A percentile compares a stretch with the other conserved stretches of the same genome.
These are phyloP conservation scores for Helostoma temminkii DNA, from an alignment of 2,797 vertebrate genomes.

Conservation along the genomic window DNA sequence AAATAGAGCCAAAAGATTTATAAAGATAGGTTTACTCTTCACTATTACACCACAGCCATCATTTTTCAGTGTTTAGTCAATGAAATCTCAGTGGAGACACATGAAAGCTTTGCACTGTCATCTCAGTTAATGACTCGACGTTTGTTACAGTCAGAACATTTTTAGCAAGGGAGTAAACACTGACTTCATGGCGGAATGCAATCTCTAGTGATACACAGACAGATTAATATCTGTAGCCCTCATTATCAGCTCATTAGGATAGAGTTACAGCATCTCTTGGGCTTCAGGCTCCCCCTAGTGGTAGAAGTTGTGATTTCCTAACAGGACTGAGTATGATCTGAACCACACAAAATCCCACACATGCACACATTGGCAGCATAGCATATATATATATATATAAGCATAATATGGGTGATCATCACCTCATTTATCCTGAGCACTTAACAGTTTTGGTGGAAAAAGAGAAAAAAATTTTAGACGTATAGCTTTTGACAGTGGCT, in stretches of 20 bases:
- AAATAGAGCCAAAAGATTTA: constrained; percentile 10
- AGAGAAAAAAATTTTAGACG: too few species aligned
- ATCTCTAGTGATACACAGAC: constrained; percentile 35
- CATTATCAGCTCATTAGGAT: constrained; percentile 48
- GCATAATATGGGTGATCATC: too few species aligned
- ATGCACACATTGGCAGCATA: too few species aligned
- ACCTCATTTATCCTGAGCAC: too few species aligned
- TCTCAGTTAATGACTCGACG: constrained; percentile 59
- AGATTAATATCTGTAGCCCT: constrained; percentile 48
- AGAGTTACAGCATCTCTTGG: constrained; percentile 30
- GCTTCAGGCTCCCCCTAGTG: constrained; percentile 70
- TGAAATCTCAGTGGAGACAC: constrained; percentile 48
- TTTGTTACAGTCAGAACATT: constrained; percentile 38
- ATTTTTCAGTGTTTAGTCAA: constrained; percentile 44
- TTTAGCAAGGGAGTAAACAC: constrained; percentile 56
- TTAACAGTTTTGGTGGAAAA: too few species aligned
- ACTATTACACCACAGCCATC: constrained; percentile 30
- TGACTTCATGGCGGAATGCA: constrained; percentile 53
- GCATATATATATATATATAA: too few species aligned
- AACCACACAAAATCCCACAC: too few species aligned
- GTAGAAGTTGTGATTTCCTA: constrained; percentile 16
- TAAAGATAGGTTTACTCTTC: constrained; percentile 6
- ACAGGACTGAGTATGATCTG: not conserved
- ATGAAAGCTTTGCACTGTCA: constrained; percentile 46
- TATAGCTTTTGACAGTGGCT: too few species aligned